Percentiles rank a stretch among this genome's conserved stretches.
phyloP scores from a whole-genome alignment of 1,140 invertebrate genomes.

The Drosophila tani region DNA sequence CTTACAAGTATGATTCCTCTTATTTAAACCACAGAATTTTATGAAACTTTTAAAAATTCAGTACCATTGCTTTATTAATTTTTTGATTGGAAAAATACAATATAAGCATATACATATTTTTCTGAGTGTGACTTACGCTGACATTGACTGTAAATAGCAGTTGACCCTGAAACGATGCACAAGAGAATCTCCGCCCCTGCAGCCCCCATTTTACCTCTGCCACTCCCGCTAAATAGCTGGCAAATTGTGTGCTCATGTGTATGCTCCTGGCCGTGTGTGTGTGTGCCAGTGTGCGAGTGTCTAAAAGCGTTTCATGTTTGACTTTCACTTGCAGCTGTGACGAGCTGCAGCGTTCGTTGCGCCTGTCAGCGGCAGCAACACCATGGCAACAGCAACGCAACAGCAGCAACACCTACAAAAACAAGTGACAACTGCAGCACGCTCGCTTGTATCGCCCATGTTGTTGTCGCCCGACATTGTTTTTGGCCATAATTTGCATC shows the following conservation, averaged over 20 bases:
- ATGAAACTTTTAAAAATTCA: no score
- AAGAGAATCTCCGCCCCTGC: constrained; percentile 32
- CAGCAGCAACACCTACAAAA: constrained; percentile 25
- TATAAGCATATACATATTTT: background rate
- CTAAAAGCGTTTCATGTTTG: constrained; percentile 69
- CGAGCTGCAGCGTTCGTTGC: constrained; percentile 50
- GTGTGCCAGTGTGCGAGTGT: constrained; percentile 22
- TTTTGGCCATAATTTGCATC: constrained; percentile 73
- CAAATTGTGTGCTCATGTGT: constrained; percentile 52
- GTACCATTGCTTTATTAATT: no score
- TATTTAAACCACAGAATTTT: background rate
- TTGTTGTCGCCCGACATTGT: constrained; percentile 54
- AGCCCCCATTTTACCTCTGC: background rate
- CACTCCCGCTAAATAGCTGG: constrained; percentile 48
- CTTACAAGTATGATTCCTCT: no score
- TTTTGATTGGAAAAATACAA: no score
- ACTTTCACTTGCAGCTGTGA: constrained; percentile 81
- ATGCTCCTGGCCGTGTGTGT: constrained; percentile 25
- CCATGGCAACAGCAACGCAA: constrained; percentile 38
- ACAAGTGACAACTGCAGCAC: constrained; percentile 23
- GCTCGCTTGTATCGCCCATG: constrained; percentile 26
- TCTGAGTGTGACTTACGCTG: constrained; percentile 28
- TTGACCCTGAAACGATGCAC: constrained; percentile 73
- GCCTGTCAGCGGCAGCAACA: constrained; percentile 61
- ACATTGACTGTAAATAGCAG: constrained; percentile 65